Evolutionary conservation across 2,888 invertebrate species (phyloP).

Genomic region (Microplitis manilae): DNA sequence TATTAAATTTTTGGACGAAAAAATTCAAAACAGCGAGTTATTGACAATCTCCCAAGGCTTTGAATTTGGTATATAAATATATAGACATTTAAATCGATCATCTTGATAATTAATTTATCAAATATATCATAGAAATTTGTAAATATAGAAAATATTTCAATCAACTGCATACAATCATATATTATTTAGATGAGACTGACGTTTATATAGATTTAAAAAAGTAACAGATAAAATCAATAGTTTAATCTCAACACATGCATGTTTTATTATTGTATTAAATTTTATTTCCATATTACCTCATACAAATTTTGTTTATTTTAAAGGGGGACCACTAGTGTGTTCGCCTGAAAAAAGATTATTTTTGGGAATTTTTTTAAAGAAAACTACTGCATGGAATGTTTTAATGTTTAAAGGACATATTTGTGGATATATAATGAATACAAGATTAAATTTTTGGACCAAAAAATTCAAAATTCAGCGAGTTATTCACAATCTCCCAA

Average conservation of each 20-base stretch:
- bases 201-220: constrained; percentile 51
- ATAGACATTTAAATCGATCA: background rate
- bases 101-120: constrained; percentile 3
- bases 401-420: too few relatives aligned
- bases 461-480: too few relatives aligned
- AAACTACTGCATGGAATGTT: too few relatives aligned
- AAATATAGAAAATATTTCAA: constrained; percentile 20
- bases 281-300: background rate
- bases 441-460: too few relatives aligned
- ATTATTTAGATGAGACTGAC: constrained; percentile 65
- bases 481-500: too few relatives aligned
- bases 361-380: too few relatives aligned
- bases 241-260: background rate
- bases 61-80: too few relatives aligned
- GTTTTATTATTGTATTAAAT: constrained; percentile 8
- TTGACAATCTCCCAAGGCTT: too few relatives aligned
- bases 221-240: constrained; percentile 3
- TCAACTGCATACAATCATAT: constrained; percentile 23
- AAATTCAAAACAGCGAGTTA: too few relatives aligned
- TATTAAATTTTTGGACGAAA: too few relatives aligned
- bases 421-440: too few relatives aligned
- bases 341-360: too few relatives aligned
- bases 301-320: background rate
- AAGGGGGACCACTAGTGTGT: background rate
- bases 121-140: constrained; percentile 21